Evolutionary conservation across 2,113 vertebrate species (phyloP).

Genomic region (Mormyrus iriodes): DNA sequence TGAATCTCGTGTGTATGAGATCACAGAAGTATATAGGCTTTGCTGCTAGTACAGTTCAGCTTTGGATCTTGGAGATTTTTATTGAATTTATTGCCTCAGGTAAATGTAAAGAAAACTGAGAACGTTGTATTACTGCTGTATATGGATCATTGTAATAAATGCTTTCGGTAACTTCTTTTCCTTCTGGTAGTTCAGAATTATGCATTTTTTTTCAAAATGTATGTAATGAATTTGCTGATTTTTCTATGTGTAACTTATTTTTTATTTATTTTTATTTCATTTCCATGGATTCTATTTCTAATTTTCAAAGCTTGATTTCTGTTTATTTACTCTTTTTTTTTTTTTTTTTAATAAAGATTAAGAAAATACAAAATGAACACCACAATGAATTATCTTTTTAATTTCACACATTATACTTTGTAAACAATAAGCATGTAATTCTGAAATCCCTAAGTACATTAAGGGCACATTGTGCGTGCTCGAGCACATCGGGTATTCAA

Average conservation of each 20-base stretch:
- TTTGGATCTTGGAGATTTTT: constrained; percentile 38
- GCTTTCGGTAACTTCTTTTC: constrained; percentile 15
- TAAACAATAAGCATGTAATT: too few species aligned
- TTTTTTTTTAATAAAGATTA: constrained; percentile 53
- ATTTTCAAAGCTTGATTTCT: constrained; percentile 41
- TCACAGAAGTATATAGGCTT: constrained; percentile 35
- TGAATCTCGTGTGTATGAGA: not conserved
- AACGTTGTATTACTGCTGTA: constrained; percentile 28
- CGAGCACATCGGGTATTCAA: too few species aligned
- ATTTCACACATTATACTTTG: not conserved
- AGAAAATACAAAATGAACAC: not conserved
- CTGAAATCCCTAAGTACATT: too few species aligned
- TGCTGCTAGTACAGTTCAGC: constrained; percentile 31
- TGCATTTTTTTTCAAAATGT: constrained; percentile 30
- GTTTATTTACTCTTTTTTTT: constrained; percentile 23
- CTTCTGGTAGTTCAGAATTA: constrained; percentile 38
- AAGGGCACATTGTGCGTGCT: too few species aligned
- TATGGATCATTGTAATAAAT: constrained; percentile 24
- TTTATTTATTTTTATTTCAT: constrained; percentile 50
- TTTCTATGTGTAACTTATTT: constrained; percentile 58
- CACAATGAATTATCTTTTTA: not conserved
- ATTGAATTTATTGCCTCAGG: constrained; percentile 58
- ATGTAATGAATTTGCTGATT: constrained; percentile 20
- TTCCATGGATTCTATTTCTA: constrained; percentile 44
- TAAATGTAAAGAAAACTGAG: constrained; percentile 46